These are phyloP conservation scores for Cuculus canorus DNA, from an alignment of 2,797 vertebrate species.

Conservation along the genomic window DNA sequence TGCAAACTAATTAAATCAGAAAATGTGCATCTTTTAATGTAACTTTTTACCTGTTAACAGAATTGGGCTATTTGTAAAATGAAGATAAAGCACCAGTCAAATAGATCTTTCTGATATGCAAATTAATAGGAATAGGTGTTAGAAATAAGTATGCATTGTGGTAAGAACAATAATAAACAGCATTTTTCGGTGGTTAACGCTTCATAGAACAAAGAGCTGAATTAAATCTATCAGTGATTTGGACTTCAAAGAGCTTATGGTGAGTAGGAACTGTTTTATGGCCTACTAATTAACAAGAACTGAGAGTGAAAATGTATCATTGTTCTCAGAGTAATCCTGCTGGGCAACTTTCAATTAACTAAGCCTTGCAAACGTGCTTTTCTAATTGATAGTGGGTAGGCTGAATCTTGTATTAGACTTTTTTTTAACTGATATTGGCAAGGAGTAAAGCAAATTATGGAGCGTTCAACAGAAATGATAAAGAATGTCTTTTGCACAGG, in stretches of 20 bases:
- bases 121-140: not conserved
- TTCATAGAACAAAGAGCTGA: not conserved
- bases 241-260: not conserved
- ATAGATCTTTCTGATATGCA: not conserved
- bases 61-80: not conserved
- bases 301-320: not conserved
- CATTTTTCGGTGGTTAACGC: not conserved
- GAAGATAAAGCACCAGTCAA: not conserved
- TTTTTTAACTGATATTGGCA: not conserved
- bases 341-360: slow-evolving; percentile 11
- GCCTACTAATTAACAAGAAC: slow-evolving; percentile 12
- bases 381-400: not conserved
- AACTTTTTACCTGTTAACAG: not conserved
- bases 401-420: not conserved
- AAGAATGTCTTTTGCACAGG: not conserved
- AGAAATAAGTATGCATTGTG: not conserved
- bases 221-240: not conserved
- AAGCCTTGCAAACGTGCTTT: not conserved
- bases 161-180: not conserved
- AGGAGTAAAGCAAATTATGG: not conserved
- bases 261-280: not conserved
- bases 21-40: not conserved
- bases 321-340: slow-evolving; percentile 15
- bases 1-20: not conserved
- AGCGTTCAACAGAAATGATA: not conserved